Conservation (phyloP, 2,797 vertebrate genomes). For the Dipus sagitta region DNA sequence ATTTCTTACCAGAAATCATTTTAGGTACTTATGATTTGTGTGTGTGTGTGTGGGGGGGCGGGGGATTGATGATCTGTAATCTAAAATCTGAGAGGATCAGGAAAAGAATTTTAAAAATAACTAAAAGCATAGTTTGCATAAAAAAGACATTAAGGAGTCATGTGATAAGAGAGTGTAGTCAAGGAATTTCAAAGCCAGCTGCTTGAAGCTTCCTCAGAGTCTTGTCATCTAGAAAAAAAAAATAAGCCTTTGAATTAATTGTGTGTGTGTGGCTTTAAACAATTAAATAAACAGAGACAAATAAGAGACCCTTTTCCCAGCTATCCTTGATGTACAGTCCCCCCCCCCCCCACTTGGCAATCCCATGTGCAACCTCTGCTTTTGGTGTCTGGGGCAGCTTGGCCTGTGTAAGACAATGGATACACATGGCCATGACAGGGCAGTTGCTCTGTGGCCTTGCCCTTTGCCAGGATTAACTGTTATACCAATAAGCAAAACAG, state of each 20-base stretch:
- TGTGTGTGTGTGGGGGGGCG: neutral
- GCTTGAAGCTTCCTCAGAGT: conserved; percentile 77
- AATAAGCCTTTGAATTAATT: conserved; percentile 70
- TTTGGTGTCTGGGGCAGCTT: conserved; percentile 52
- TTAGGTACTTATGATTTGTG: conserved; percentile 71
- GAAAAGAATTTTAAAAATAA: conserved; percentile 61
- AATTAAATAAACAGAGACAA: conserved; percentile 82
- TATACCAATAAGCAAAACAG: conserved; percentile 86
- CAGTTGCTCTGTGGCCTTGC: conserved; percentile 81
- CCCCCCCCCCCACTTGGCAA: conserved; percentile 55
- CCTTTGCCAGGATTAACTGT: conserved; percentile 86
- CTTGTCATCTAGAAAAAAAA: conserved; percentile 61
- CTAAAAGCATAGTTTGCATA: neutral
- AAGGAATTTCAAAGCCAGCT: conserved; percentile 61
- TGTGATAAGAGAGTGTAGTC: conserved; percentile 63
- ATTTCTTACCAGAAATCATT: conserved; percentile 63
- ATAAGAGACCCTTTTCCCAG: conserved; percentile 73
- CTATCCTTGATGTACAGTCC: conserved; percentile 71
- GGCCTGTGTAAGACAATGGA: conserved; percentile 84
- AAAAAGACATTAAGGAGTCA: conserved; percentile 65
- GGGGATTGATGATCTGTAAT: conserved; percentile 19
- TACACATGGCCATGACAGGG: conserved; percentile 79
- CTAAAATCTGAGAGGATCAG: conserved; percentile 20
- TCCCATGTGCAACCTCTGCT: conserved; percentile 79
- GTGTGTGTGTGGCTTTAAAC: conserved; percentile 66